Base-by-base conservation (phyloP, 1,140 invertebrate genomes). In the Drosophila pruinosa region DNA sequence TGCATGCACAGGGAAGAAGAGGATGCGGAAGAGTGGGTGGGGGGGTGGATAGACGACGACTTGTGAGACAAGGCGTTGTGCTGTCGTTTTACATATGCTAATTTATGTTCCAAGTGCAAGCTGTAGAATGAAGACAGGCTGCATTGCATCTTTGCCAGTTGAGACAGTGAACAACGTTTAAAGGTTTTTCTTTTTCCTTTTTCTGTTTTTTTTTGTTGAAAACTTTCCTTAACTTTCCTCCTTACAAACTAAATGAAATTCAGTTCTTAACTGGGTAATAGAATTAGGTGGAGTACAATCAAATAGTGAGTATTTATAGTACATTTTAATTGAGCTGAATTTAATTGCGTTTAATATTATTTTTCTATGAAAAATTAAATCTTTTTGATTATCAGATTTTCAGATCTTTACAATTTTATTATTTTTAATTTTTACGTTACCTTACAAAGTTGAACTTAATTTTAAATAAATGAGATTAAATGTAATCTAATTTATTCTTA, bases 51-150 rank as follows among this genome's bases (percentile, higher is more conserved):
- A n/a, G n/a, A n/a, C n/a, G n/a, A n/a, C n/a, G n/a, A n/a, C n/a
- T n/a, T n/a, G n/a, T n/a, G n/a, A n/a, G n/a, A n/a, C n/a, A n/a
- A 36, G 22, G 5, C 14, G 14, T 34, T 26, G 50, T 2, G 22
- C 19, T 14, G 8, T 15, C 22, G 38, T 45, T 22, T 12, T 47
- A 26, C 52, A 43, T 65, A 67, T 59, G 63, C 31, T 59, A 67
- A 67, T 59, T 67, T 58, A 58, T 67, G 63, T 48, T 14, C 19
- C 12, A 26, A 45, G 31, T 14, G 15, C 21, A 56, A 14, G 28
- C 0, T 15, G 47, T 36, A 21, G 28, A 45, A 24, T 12, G n/a
- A 22, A 24, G n/a, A 21, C 8, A 5, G 5, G 2, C 26, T 3
- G 41, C 12, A n/a, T 28, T 8, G 26, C 5, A 6, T 5, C 26